Conservation (phyloP, 1,140 invertebrate species). For the Nilaparvata lugens region DNA sequence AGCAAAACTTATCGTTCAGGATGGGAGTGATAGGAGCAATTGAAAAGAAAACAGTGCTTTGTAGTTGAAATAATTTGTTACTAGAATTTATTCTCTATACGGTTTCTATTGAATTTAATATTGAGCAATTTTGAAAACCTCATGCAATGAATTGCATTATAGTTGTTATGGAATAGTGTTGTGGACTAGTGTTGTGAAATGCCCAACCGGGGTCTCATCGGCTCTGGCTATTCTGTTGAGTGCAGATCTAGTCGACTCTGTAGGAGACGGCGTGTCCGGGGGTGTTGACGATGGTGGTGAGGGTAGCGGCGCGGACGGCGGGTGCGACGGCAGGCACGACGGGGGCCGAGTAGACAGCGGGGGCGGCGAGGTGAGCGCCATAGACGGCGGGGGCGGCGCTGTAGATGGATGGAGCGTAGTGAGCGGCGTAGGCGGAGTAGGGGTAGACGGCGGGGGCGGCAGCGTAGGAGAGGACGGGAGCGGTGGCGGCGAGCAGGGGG, state of each 20-base stretch:
- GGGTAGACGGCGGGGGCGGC: constrained; percentile 7
- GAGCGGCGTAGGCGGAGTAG: constrained; percentile 6
- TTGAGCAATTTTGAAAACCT: no score
- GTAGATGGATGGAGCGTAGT: background rate
- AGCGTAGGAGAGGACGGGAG: constrained; percentile 12
- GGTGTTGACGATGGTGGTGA: constrained; percentile 36
- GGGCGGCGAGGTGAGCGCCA: constrained; percentile 26
- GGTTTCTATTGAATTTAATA: no score
- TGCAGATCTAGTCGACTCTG: constrained; percentile 30
- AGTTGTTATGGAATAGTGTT: no score
- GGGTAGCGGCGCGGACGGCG: constrained; percentile 33
- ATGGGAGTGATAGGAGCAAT: no score
- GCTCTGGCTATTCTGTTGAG: constrained; percentile 12
- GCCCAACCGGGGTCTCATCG: constrained; percentile 21
- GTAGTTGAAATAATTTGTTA: no score
- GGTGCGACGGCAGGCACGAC: constrained; percentile 27
- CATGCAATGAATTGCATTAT: no score
- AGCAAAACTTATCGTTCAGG: no score
- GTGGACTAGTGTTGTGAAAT: background rate
- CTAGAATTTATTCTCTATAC: no score
- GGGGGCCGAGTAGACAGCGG: constrained; percentile 24
- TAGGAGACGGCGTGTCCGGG: constrained; percentile 36
- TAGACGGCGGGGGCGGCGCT: constrained; percentile 18
- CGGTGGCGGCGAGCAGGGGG: background rate
- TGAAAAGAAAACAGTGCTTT: no score